phyloP scores from a whole-genome alignment of 1,140 invertebrate species.

The Thrips palmi region DNA sequence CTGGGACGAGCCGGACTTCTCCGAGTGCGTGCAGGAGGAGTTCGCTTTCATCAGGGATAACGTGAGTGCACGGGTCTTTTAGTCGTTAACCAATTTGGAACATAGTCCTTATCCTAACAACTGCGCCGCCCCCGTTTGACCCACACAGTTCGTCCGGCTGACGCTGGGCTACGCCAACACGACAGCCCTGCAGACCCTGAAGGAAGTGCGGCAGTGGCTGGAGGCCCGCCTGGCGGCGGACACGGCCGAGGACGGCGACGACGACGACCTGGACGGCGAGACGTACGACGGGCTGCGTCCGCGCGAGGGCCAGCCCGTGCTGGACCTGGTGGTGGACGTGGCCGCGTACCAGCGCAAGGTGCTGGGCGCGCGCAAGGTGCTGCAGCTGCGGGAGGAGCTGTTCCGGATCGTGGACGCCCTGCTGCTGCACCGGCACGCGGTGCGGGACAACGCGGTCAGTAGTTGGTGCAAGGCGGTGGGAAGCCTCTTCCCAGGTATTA shows the following conservation, averaged over 20 bases:
- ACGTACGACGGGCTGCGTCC: no score
- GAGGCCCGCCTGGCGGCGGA: conserved; percentile 23
- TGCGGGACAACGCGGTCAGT: background rate
- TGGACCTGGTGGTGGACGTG: conserved; percentile 28
- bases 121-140: conserved; percentile 8
- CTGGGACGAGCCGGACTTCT: conserved; percentile 57
- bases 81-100: background rate
- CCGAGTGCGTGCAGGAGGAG: conserved; percentile 42
- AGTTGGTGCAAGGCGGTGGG: background rate
- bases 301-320: conserved; percentile 34
- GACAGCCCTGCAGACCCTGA: conserved; percentile 28
- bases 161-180: conserved; percentile 44
- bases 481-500: background rate
- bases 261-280: background rate
- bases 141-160: conserved; percentile 33
- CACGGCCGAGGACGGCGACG: conserved; percentile 21
- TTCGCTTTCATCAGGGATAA: conserved; percentile 40
- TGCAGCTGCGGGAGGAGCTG: conserved; percentile 24
- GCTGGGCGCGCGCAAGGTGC: conserved; percentile 19
- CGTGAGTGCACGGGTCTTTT: conserved; percentile 25
- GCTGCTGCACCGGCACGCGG: conserved; percentile 24
- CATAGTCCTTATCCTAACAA: background rate
- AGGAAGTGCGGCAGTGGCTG: conserved; percentile 24
- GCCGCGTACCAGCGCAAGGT: conserved; percentile 27
- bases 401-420: conserved; percentile 30